Conservation (phyloP, 2,888 invertebrate species). For the Pristionchus exspectatus region DNA sequence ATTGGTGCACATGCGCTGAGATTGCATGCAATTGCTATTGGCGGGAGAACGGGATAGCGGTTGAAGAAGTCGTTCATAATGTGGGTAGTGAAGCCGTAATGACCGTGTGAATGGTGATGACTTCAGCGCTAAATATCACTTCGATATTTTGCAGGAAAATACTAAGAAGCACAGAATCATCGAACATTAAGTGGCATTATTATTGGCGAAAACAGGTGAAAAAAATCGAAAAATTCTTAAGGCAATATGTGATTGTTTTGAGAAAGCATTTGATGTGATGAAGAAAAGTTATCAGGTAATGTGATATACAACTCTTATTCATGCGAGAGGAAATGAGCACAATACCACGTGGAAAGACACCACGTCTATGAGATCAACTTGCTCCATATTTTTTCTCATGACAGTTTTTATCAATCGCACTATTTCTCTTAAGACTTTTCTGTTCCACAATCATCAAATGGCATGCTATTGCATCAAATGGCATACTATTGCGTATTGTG, state of each 20-base stretch:
- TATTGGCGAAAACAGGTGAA: background rate
- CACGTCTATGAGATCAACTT: too few relatives aligned
- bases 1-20: background rate
- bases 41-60: background rate
- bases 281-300: background rate
- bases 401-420: too few relatives aligned
- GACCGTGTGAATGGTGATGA: background rate
- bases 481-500: too few relatives aligned
- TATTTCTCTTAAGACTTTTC: too few relatives aligned
- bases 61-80: constrained; percentile 19
- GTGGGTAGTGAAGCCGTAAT: background rate
- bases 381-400: too few relatives aligned
- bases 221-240: background rate
- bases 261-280: background rate
- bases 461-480: too few relatives aligned
- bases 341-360: too few relatives aligned
- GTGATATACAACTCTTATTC: too few relatives aligned
- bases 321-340: too few relatives aligned
- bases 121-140: background rate
- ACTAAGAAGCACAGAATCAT: background rate
- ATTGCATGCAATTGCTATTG: background rate
- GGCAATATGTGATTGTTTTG: background rate
- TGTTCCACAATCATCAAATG: too few relatives aligned
- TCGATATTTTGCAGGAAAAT: background rate
- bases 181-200: background rate